Evolutionary conservation across 2,113 vertebrate genomes (phyloP), one percentile per base, ranked within the genome.

Genomic region (Gadus macrocephalus): DNA sequence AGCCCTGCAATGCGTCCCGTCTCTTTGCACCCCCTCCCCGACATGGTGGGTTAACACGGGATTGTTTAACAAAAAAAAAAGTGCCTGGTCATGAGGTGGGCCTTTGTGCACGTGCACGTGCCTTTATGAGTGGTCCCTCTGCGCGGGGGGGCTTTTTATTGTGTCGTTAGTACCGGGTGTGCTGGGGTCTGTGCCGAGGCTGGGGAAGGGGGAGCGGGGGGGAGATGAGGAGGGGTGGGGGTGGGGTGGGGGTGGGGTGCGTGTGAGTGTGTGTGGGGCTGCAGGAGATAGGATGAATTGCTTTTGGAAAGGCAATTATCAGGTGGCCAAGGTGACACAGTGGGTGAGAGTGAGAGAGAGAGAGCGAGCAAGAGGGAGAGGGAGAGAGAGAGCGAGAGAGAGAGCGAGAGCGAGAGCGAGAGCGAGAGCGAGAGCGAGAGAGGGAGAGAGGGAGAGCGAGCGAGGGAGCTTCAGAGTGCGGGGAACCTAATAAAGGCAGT

Each of bases 231-330:
- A 7, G 58, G 15, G 5, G 61, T 4, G 15, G 7, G 2, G n/a
- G 31, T 19, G 28, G 59, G 11, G 35, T 11, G 31, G 2, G 59
- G 19, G 1, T 8, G 42, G 8, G n/a, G 56, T 59, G 15, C 8
- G 42, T 14, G 42, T 12, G 42, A 2, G 42, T 49, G 42, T 14
- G 42, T 49, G 42, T 49, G 42, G 8, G 42, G 59, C 12, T n/a
- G 5, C 60, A 27, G 66, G 15, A 17, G 28, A 56, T 64, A 58
- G 75, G 85, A 86, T 85, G 83, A 76, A 61, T 20, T 22, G 20
- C n/a, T 20, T 85, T 85, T 84, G 81, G 65, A 82, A 83, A 83
- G 78, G 81, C 81, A 87, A 88, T 86, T 84, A 88, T 84, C 56
- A 80, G 69, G 38, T 67, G 72, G 83, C 69, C 82, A 88, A 86